These are phyloP conservation scores for Spheniscus humboldti DNA, from an alignment of 2,797 vertebrate genomes.

Conservation along the genomic window DNA sequence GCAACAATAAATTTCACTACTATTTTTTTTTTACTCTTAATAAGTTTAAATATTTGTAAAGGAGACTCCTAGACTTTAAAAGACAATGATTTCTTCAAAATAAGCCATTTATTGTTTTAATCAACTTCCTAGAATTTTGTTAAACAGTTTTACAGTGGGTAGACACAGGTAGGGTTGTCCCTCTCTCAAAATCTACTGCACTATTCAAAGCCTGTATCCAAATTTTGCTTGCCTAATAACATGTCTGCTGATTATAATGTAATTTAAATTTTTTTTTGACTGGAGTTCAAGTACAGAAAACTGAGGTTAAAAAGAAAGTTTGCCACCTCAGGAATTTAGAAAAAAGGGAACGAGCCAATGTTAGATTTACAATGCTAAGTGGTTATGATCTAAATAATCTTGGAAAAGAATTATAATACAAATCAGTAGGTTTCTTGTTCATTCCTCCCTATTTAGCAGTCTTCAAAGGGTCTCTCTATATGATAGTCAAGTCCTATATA, in stretches of 20 bases:
- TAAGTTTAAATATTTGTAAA: neutral
- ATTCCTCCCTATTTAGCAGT: neutral
- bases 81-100: neutral
- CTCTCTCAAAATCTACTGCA: neutral
- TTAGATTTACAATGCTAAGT: neutral
- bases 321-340: neutral
- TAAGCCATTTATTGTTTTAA: neutral
- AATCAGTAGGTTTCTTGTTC: neutral
- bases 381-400: neutral
- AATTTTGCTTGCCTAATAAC: neutral
- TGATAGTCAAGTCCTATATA: neutral
- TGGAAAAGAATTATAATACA: neutral
- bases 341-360: neutral
- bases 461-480: neutral
- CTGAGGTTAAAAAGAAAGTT: neutral
- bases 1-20: neutral
- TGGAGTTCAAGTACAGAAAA: neutral
- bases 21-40: neutral
- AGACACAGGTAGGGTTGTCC: neutral
- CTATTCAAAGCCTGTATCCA: neutral
- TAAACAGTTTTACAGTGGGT: neutral
- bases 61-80: neutral
- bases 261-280: neutral
- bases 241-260: neutral
- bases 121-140: neutral